A percentile compares a stretch with the other conserved stretches of the same genome.
These are phyloP conservation scores for Dinocampus coccinellae DNA, from an alignment of 2,888 invertebrate species.

Conservation along the genomic window DNA sequence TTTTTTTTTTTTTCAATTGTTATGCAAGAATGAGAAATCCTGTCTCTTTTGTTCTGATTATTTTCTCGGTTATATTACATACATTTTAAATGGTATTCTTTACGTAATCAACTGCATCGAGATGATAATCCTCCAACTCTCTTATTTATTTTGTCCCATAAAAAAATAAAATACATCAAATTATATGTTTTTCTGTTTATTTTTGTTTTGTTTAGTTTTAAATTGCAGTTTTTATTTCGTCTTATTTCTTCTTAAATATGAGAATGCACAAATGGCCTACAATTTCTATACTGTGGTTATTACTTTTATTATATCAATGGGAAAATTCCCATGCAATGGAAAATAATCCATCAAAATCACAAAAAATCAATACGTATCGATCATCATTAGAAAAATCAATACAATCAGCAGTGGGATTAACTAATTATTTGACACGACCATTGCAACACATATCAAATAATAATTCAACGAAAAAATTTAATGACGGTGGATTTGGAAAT, in stretches of 20 bases:
- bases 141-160: neutral
- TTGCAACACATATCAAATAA: neutral
- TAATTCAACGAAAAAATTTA: neutral
- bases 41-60: neutral
- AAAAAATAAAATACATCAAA: neutral
- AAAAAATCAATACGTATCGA: neutral
- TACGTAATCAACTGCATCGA: neutral
- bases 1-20: neutral
- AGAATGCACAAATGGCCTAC: neutral
- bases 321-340: neutral
- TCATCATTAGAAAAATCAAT: neutral
- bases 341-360: neutral
- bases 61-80: neutral
- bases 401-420: neutral
- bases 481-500: neutral
- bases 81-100: neutral
- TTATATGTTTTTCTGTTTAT: neutral
- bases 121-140: neutral
- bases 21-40: neutral
- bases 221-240: too few relatives aligned
- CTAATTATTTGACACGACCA: neutral
- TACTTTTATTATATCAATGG: neutral
- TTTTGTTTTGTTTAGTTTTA: too few relatives aligned
- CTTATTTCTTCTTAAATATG: neutral
- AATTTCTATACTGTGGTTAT: neutral